Evolutionary conservation across 1,140 invertebrate genomes (phyloP).

Genomic region (Pteromalus puparum): DNA sequence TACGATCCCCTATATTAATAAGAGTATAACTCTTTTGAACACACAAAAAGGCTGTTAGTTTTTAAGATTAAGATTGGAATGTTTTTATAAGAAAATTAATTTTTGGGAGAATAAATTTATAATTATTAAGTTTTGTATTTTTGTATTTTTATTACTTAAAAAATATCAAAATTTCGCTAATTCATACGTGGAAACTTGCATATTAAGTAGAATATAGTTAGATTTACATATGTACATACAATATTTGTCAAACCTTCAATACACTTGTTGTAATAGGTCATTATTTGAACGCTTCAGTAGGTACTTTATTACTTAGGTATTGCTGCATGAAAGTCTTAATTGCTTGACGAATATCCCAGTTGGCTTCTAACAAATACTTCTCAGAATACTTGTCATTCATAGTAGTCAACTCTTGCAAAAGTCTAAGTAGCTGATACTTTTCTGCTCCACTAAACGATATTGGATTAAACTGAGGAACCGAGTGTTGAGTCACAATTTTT

Average conservation of each 20-base stretch:
- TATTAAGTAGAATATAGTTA: neutral
- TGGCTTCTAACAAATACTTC: conserved; percentile 63
- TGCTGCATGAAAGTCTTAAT: conserved; percentile 68
- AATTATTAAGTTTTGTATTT: conserved; percentile 43
- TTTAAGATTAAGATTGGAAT: conserved; percentile 51
- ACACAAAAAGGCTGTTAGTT: conserved; percentile 86
- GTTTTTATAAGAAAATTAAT: conserved; percentile 40
- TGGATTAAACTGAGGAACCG: conserved; percentile 62
- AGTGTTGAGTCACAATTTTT: conserved; percentile 38
- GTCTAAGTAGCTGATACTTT: conserved; percentile 67
- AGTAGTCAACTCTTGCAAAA: conserved; percentile 66
- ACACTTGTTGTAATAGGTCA: conserved; percentile 12
- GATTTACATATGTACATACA: conserved; percentile 27
- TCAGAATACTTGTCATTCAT: conserved; percentile 67
- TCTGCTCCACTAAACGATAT: conserved; percentile 66
- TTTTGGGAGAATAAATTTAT: conserved; percentile 46
- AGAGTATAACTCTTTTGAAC: conserved; percentile 87
- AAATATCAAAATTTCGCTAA: neutral
- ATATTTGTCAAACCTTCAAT: neutral
- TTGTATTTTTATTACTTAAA: conserved; percentile 16
- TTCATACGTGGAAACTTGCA: neutral
- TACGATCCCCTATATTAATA: conserved; percentile 85
- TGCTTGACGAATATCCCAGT: conserved; percentile 69
- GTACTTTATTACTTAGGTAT: conserved; percentile 68
- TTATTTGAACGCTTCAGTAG: conserved; percentile 65